A percentile compares a stretch with the other conserved stretches of the same genome.
Conservation (phyloP, 2,113 vertebrate genomes). For the Microcebus ravelobensis region DNA sequence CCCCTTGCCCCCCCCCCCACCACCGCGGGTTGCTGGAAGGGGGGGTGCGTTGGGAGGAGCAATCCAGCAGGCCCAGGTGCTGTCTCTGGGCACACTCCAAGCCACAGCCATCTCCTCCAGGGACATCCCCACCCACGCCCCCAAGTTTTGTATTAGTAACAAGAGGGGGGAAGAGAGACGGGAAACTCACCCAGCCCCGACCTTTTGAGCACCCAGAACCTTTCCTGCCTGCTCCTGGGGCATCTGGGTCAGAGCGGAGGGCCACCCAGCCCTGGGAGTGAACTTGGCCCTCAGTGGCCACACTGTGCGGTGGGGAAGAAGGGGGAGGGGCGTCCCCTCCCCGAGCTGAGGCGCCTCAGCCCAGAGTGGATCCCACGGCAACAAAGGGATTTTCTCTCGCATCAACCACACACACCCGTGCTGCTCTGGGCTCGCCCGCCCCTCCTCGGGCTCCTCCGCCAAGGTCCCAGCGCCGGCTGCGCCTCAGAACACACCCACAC, state of each 20-base stretch:
- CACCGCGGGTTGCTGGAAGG: not conserved
- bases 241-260: not conserved
- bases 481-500: not conserved
- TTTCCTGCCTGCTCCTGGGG: not conserved
- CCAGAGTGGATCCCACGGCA: not conserved
- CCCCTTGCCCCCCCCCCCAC: not conserved
- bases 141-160: constrained; percentile 81
- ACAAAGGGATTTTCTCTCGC: constrained; percentile 76
- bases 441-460: not conserved
- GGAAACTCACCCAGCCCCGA: not conserved
- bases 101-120: not conserved
- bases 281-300: constrained; percentile 57
- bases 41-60: not conserved
- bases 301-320: not conserved
- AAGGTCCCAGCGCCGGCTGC: not conserved
- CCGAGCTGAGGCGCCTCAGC: not conserved
- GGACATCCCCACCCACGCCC: not conserved
- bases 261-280: not conserved
- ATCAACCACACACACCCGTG: not conserved
- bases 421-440: not conserved
- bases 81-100: not conserved
- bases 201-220: constrained; percentile 7
- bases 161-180: constrained; percentile 26
- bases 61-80: not conserved
- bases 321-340: constrained; percentile 1